phyloP scores from a whole-genome alignment of 2,888 invertebrate species.

The Drosophila quinaria region DNA sequence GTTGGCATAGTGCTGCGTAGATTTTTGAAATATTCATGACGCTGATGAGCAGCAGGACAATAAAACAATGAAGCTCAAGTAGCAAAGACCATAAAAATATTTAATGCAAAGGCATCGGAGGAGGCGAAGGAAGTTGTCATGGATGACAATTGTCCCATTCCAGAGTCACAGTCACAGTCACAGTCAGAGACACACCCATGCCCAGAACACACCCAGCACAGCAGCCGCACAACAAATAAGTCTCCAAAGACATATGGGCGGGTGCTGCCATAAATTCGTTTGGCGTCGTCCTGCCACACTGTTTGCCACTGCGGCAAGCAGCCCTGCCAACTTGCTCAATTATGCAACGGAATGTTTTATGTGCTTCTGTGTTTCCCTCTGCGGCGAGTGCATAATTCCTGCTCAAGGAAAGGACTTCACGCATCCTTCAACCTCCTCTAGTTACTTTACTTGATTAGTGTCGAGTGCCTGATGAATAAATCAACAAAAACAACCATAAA shows the following conservation, averaged over 20 bases:
- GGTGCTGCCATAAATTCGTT: constrained; percentile 76
- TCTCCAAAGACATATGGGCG: constrained; percentile 76
- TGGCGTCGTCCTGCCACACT: constrained; percentile 42
- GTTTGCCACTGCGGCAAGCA: constrained; percentile 14
- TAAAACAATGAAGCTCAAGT: constrained; percentile 77
- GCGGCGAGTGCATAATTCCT: constrained; percentile 69
- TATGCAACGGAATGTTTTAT: constrained; percentile 84
- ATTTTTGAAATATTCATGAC: constrained; percentile 79
- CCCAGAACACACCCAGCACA: constrained; percentile 10
- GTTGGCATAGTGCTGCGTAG: constrained; percentile 40
- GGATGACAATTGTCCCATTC: too few relatives aligned
- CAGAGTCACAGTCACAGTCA: too few relatives aligned
- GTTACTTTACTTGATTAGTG: constrained; percentile 79
- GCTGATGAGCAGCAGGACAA: constrained; percentile 63
- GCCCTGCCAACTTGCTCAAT: constrained; percentile 77
- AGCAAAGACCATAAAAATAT: constrained; percentile 77
- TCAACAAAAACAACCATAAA: constrained; percentile 48
- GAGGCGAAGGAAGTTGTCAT: too few relatives aligned
- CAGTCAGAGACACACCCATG: constrained; percentile 15
- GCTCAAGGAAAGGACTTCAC: constrained; percentile 59
- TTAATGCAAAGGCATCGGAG: constrained; percentile 65
- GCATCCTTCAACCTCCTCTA: constrained; percentile 23
- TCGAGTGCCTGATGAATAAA: constrained; percentile 74
- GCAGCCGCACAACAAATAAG: constrained; percentile 50
- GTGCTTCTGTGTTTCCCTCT: constrained; percentile 33